Conservation (phyloP, 2,113 vertebrate species). For the Xiphias gladius region DNA sequence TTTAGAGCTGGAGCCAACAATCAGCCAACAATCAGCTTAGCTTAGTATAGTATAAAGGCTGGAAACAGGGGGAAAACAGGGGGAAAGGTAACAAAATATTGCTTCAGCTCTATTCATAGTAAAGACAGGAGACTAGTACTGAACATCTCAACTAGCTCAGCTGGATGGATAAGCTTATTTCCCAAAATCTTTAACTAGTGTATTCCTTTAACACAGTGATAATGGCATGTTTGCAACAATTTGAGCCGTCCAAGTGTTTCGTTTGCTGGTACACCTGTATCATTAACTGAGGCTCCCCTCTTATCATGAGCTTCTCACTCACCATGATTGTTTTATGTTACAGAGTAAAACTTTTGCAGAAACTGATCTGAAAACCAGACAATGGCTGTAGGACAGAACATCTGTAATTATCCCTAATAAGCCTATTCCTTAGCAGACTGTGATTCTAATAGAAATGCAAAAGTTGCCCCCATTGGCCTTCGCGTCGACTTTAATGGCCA, state of each 20-base stretch:
- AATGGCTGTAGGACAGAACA: slow-evolving; percentile 72
- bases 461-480: slow-evolving; percentile 70
- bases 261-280: slow-evolving; percentile 30
- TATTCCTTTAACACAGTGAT: neutral
- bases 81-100: neutral
- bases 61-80: neutral
- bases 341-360: slow-evolving; percentile 69
- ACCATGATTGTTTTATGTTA: slow-evolving; percentile 61
- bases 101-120: neutral
- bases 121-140: neutral
- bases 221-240: neutral
- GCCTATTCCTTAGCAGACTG: slow-evolving; percentile 71
- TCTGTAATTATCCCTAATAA: slow-evolving; percentile 83
- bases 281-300: slow-evolving; percentile 39
- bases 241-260: neutral
- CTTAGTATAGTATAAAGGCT: neutral
- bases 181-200: neutral
- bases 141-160: neutral
- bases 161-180: neutral
- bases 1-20: neutral
- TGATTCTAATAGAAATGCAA: slow-evolving; percentile 77
- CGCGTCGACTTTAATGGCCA: slow-evolving; percentile 73
- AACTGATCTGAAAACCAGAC: slow-evolving; percentile 52
- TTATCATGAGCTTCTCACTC: slow-evolving; percentile 16
- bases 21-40: neutral